Base-by-base conservation (phyloP, 2,888 invertebrate genomes). In the Bembecia ichneumoniformis region DNA sequence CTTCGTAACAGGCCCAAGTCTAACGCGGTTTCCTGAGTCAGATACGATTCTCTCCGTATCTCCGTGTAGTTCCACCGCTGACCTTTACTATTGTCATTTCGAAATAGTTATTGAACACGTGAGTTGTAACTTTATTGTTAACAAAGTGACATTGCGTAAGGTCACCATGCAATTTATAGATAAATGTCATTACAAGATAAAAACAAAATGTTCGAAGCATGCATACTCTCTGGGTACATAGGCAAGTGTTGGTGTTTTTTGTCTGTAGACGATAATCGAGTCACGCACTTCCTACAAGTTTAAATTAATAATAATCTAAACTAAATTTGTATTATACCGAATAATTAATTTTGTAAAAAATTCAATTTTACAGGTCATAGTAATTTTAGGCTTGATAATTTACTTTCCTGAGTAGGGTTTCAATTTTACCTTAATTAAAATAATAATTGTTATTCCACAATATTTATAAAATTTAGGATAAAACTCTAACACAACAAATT, bases 71-170 rank as follows among this genome's bases (percentile, higher is more conserved):
- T 7, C 28, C 28, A 28, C 28, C 5, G 64, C 58, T 67, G 77
- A 77, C 78, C 74, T 80, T 74, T 77, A 66, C 55, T 58, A 64
- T 66, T 67, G 53, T 60, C 52, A 62, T 81, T 77, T 74, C 72
- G 74, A 75, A 75, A 81, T 52, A 49, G 50, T 58, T 62, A 70
- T 68, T 64, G 65, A 64, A 63, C 71, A 73, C 74, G 67, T 73
- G 71, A 72, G 66, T 60, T 55, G 56, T 55, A 67, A 59, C 61
- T 58, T 71, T 70, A 74, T 77, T 78, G 74, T 76, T 71, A 69
- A 63, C 58, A 63, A 16, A 61, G 57, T 58, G 57, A 62, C 56
- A 62, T 77, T 76, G 74, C 68, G 71, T 71, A 71, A 77, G 70
- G 71, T 60, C 64, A 49, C 48, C 62, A 51, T 53, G 51, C 53